phyloP scores from a whole-genome alignment of 2,113 vertebrate genomes.

The Brachyistius frenatus region DNA sequence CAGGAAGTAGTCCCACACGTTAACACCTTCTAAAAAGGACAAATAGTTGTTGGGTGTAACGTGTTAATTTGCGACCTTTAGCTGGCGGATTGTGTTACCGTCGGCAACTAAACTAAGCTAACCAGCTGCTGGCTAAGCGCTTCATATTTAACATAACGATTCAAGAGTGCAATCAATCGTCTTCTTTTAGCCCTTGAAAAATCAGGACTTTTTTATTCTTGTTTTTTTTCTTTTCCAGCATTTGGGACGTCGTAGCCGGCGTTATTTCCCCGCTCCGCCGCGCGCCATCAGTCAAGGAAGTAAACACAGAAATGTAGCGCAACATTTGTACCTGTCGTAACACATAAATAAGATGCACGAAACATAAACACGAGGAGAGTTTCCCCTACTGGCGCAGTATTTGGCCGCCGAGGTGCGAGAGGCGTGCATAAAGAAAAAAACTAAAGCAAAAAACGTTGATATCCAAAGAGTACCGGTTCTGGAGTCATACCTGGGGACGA shows the following conservation, averaged over 20 bases:
- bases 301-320: slow-evolving; percentile 54
- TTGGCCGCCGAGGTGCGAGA: background rate
- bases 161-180: too few species aligned
- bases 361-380: slow-evolving; percentile 35
- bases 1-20: background rate
- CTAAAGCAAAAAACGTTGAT: background rate
- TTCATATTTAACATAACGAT: too few species aligned
- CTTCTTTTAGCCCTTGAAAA: too few species aligned
- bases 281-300: slow-evolving; percentile 34
- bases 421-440: slow-evolving; percentile 2
- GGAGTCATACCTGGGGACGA: slow-evolving; percentile 11
- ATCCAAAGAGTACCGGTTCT: background rate
- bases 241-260: too few species aligned
- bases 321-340: slow-evolving; percentile 53
- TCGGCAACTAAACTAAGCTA: background rate
- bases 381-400: slow-evolving; percentile 24
- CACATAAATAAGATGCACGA: slow-evolving; percentile 66
- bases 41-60: background rate
- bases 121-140: background rate
- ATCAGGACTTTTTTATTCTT: too few species aligned
- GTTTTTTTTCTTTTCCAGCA: too few species aligned
- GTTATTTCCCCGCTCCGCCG: slow-evolving; percentile 4
- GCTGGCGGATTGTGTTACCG: background rate
- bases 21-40: background rate
- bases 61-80: background rate